Percentiles rank a stretch among this genome's conserved stretches.
Evolutionary conservation across 2,113 vertebrate species (phyloP).

Genomic region (Asarcornis scutulata): DNA sequence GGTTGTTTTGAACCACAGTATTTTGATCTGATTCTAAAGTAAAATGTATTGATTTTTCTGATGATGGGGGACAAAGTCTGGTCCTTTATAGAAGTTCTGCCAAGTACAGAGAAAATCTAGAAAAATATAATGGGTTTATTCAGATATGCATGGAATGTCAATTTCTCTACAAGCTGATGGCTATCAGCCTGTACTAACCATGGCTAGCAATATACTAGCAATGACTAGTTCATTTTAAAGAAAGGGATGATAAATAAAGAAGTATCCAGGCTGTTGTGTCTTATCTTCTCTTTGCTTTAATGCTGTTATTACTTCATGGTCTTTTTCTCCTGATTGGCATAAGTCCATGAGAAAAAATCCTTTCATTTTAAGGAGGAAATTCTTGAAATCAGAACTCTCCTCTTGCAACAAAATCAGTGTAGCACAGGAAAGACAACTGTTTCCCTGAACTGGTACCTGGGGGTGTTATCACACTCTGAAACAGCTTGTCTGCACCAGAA

Average conservation of each 20-base stretch:
- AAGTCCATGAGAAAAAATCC: neutral
- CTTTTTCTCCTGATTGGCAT: neutral
- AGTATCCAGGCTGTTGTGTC: neutral
- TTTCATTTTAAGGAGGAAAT: neutral
- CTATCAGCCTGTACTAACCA: too few relatives aligned
- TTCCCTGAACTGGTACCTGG: neutral
- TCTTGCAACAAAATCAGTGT: neutral
- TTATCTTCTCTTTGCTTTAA: neutral
- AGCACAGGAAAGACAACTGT: neutral
- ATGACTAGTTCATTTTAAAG: conserved; percentile 12
- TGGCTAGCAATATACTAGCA: too few relatives aligned
- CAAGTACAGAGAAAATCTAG: neutral
- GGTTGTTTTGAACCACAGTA: neutral
- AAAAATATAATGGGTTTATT: neutral
- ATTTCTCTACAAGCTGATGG: neutral
- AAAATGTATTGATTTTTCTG: neutral
- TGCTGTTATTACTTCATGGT: neutral
- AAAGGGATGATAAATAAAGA: neutral
- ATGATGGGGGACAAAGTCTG: neutral
- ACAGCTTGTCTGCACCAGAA: neutral
- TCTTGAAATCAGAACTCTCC: neutral
- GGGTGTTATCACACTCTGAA: neutral
- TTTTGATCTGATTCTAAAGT: neutral
- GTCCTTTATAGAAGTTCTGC: neutral
- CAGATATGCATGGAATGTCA: neutral